Percentiles rank a stretch among this genome's conserved stretches.
Evolutionary conservation across 2,113 vertebrate species (phyloP).

Genomic region (Jaculus jaculus): DNA sequence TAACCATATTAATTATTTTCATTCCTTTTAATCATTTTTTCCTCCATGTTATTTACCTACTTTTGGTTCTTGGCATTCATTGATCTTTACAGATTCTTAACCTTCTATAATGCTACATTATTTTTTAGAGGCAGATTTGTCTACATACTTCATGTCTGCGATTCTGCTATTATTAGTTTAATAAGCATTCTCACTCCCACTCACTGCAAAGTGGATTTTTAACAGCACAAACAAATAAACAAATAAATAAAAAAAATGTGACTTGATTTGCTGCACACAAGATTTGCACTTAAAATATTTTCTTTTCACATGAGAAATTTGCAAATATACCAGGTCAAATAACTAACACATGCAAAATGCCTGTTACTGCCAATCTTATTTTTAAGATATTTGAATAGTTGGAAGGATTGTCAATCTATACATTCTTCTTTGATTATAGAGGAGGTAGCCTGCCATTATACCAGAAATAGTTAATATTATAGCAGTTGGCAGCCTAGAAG

Average conservation of each 20-base stretch:
- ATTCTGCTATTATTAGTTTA: slow-evolving; percentile 70
- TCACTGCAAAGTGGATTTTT: slow-evolving; percentile 52
- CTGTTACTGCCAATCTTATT: slow-evolving; percentile 67
- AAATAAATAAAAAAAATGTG: slow-evolving; percentile 61
- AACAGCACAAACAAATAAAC: slow-evolving; percentile 73
- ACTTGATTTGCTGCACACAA: slow-evolving; percentile 48
- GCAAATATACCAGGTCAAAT: slow-evolving; percentile 73
- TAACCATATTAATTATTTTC: slow-evolving; percentile 18
- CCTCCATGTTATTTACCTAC: slow-evolving; percentile 36
- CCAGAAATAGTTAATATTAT: slow-evolving; percentile 75
- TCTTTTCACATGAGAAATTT: slow-evolving; percentile 37
- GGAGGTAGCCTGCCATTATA: slow-evolving; percentile 71
- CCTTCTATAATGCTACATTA: slow-evolving; percentile 39
- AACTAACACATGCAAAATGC: slow-evolving; percentile 64
- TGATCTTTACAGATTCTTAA: slow-evolving; percentile 66
- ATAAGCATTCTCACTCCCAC: slow-evolving; percentile 51
- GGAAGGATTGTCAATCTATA: slow-evolving; percentile 69
- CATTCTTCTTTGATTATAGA: slow-evolving; percentile 74
- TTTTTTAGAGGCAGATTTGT: slow-evolving; percentile 49
- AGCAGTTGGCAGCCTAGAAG: slow-evolving; percentile 63
- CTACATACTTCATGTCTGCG: slow-evolving; percentile 42
- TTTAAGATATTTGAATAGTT: slow-evolving; percentile 56
- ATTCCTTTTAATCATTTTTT: slow-evolving; percentile 6
- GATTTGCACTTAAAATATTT: slow-evolving; percentile 63
- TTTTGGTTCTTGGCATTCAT: slow-evolving; percentile 59